phyloP scores from a whole-genome alignment of 64 coral and sea anemone species.

The Stichodactyla mertensii region DNA sequence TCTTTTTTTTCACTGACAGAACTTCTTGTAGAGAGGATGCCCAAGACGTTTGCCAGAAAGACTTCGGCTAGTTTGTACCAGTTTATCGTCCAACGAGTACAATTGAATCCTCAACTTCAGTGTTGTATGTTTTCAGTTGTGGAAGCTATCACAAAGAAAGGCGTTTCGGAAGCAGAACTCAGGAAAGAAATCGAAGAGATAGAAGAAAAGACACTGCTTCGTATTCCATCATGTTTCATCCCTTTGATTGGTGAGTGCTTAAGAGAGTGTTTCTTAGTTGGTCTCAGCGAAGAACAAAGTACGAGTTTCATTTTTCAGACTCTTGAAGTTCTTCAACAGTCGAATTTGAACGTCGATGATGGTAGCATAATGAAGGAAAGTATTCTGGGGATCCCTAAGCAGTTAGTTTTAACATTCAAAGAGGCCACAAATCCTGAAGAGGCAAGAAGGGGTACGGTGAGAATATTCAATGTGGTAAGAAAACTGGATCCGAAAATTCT shows the following conservation, averaged over 20 bases:
- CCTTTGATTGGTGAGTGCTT: neutral
- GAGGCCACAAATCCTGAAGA: neutral
- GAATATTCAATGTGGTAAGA: neutral
- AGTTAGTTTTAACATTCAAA: neutral
- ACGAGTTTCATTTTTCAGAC: neutral
- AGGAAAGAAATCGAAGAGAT: neutral
- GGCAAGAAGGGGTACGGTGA: neutral
- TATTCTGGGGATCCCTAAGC: neutral
- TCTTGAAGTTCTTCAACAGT: neutral
- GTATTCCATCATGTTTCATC: neutral
- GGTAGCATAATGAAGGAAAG: neutral
- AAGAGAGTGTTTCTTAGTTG: neutral
- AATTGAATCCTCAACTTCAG: neutral
- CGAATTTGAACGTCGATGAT: neutral
- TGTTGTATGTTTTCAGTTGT: neutral
- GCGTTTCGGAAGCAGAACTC: neutral
- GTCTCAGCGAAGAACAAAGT: neutral
- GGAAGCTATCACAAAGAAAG: neutral
- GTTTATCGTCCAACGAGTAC: neutral
- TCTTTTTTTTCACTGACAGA: neutral
- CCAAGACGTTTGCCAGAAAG: neutral
- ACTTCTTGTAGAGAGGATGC: neutral
- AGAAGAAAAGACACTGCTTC: neutral
- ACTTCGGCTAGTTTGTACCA: neutral
- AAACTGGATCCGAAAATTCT: neutral